Base-by-base conservation (phyloP, 2,888 invertebrate genomes). In the Proisotoma minuta region DNA sequence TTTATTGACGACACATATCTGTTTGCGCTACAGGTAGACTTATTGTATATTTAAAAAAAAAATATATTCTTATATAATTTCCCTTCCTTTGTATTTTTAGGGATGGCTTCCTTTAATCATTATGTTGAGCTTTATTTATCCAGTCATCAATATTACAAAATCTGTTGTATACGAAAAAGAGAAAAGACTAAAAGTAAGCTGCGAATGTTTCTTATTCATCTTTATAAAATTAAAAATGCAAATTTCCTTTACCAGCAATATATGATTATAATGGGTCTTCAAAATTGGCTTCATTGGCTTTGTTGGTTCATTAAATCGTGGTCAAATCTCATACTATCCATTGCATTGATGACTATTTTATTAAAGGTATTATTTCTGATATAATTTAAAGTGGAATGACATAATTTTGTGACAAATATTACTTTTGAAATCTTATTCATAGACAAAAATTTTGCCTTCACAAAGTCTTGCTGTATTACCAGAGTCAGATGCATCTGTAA, bases 241-340 rank as follows among this genome's bases (percentile, higher is more conserved):
- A 8, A 15, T 15, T 20, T 10, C n/a, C n/a, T 24, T 24, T 12
- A 28, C 3, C 78, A 92, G 87, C 92, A 93, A 82, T 85, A 89
- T 1, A 88, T 93, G 89, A 91, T 91, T 81, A 89, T 93, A 78
- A 91, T 92, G 87, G 93, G 93, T 1, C 78, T 93, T 29, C 83
- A 85, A 28, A 86, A 86, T 57, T 90, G 88, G 87, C 78, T 91
- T 69, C 87, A 92, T 75, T 93, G 92, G 91, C 77, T 83, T 0
- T 89, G 91, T 2, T 92, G 92, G 90, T 91, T 90, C 77, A 80
- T 85, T 49, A 89, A 90, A 76, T 86, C 87, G 60, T 84, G 89
- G 70, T 72, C 86, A 3, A 85, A 86, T 75, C 80, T 88, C 59
- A 72, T 84, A 1, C 76, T 88, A 40, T 83, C 87, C 0, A 79